phyloP scores from a whole-genome alignment of 1,140 invertebrate genomes.

The Aphelenchoides fujianensis region DNA sequence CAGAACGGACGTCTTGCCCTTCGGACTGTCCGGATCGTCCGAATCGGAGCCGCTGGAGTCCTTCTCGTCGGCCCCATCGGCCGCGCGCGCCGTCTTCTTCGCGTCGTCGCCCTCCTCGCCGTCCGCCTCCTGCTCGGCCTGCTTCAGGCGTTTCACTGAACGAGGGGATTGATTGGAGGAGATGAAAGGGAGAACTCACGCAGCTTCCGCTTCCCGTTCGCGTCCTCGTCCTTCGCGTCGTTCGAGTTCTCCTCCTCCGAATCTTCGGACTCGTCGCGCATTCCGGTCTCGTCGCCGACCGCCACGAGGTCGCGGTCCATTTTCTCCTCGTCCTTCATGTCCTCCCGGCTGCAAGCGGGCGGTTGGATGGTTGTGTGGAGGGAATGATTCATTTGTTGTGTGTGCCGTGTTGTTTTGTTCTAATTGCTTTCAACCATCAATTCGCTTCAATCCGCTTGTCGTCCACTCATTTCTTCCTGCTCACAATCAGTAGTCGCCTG shows the following conservation, averaged over 20 bases:
- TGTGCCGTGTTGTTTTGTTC: too few species aligned
- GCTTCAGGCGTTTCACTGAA: constrained; percentile 28
- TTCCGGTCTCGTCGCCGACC: constrained; percentile 54
- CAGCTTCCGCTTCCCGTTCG: constrained; percentile 30
- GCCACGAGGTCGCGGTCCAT: constrained; percentile 57
- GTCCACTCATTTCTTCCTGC: too few species aligned
- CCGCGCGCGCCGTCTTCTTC: background rate
- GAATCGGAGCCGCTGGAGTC: constrained; percentile 45
- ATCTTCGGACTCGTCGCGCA: constrained; percentile 43
- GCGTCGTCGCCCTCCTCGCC: constrained; percentile 17
- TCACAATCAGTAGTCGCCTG: too few species aligned
- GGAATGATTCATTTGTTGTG: too few species aligned
- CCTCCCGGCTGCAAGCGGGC: constrained; percentile 48
- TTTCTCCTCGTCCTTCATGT: constrained; percentile 53
- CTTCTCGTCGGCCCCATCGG: constrained; percentile 21
- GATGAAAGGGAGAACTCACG: constrained; percentile 14
- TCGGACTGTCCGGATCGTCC: constrained; percentile 54
- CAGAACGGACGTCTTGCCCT: constrained; percentile 43
- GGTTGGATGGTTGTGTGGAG: too few species aligned
- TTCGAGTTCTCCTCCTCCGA: constrained; percentile 51
- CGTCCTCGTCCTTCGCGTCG: too few species aligned
- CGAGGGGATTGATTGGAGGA: background rate
- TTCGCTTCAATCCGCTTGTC: too few species aligned
- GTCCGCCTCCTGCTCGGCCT: constrained; percentile 10
- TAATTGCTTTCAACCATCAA: too few species aligned